Conservation (phyloP, 2,113 vertebrate genomes). For the Alethe castanea region DNA sequence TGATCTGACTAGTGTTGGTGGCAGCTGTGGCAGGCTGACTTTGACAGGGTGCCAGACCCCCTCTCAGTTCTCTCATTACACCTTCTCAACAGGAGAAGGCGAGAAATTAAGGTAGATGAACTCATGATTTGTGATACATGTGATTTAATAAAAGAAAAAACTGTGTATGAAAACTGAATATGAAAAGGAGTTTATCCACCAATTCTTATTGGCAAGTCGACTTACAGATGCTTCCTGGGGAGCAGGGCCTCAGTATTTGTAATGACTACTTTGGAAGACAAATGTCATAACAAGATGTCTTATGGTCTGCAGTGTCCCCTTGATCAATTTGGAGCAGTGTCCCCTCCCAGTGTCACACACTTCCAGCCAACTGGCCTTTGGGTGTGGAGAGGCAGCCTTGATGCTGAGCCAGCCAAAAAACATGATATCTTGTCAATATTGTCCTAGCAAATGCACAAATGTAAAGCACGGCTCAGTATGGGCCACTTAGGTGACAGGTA, state of each 20-base stretch:
- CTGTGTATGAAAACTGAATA: fast-evolving
- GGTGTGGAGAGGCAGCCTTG: neutral
- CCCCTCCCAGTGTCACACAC: neutral
- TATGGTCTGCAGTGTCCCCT: neutral
- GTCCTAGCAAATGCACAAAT: neutral
- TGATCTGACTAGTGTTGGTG: neutral
- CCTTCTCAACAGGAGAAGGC: neutral
- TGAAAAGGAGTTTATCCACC: neutral
- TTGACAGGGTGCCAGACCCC: neutral
- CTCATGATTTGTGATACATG: neutral
- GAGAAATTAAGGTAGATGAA: neutral
- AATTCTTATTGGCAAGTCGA: neutral
- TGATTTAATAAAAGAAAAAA: neutral
- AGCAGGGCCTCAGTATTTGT: neutral
- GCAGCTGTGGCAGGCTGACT: neutral
- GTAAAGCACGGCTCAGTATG: neutral
- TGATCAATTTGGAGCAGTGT: neutral
- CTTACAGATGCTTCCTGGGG: neutral
- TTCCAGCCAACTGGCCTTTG: neutral
- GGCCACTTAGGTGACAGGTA: neutral
- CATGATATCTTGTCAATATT: neutral
- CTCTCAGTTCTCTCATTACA: neutral
- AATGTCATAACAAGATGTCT: neutral
- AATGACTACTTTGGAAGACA: neutral
- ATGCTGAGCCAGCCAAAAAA: neutral